Conservation (phyloP, 2,113 vertebrate species). For the Rattus rattus region DNA sequence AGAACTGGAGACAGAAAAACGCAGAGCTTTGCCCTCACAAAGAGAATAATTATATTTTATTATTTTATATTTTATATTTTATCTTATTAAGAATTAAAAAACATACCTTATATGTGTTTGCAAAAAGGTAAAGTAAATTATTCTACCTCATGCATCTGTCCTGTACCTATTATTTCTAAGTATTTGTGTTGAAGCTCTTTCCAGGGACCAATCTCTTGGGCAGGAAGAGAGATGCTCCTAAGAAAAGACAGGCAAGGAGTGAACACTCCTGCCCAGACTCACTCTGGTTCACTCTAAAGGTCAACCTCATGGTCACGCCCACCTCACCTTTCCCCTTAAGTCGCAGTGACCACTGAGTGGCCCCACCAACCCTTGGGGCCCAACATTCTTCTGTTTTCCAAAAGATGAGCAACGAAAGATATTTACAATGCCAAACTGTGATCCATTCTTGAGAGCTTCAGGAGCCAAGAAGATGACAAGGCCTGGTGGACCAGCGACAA, state of each 20-base stretch:
- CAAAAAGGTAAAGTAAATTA: constrained; percentile 11
- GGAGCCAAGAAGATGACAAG: background rate
- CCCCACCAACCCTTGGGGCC: background rate
- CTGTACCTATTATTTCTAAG: background rate
- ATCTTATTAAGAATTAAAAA: constrained; percentile 25
- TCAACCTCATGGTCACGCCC: background rate
- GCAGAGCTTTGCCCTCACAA: background rate
- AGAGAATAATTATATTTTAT: background rate
- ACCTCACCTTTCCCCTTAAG: background rate
- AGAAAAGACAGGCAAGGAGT: too few relatives aligned
- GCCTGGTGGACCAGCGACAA: accelerated
- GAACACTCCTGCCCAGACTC: accelerated
- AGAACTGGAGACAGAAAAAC: background rate
- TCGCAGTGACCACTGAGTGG: background rate
- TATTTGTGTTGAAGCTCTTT: background rate
- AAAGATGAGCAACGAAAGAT: accelerated
- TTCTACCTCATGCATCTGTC: background rate
- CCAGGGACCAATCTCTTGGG: too few relatives aligned
- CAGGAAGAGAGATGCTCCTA: background rate
- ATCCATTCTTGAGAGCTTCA: accelerated
- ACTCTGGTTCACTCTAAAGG: background rate
- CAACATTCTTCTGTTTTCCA: accelerated
- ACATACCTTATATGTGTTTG: background rate
- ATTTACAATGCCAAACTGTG: accelerated
- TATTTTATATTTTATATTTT: background rate